Evolutionary conservation across 1,140 invertebrate genomes (phyloP).

Genomic region (Asbolus verrucosus): DNA sequence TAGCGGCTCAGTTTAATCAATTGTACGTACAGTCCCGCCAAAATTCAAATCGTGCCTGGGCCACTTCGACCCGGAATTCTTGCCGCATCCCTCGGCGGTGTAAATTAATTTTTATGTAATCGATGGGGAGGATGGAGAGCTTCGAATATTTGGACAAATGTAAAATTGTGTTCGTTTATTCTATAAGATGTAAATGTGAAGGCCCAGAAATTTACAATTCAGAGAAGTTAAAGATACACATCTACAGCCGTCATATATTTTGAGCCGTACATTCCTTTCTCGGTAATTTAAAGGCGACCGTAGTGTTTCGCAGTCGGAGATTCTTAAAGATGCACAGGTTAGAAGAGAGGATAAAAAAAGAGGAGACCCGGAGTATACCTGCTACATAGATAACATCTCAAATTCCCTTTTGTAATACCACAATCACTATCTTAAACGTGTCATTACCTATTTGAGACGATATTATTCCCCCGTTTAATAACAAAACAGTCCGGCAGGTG

Average conservation of each 20-base stretch:
- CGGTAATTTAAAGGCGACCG: constrained; percentile 53
- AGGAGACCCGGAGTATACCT: constrained; percentile 38
- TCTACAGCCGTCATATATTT: constrained; percentile 57
- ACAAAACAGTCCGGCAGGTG: constrained; percentile 33
- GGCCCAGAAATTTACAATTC: constrained; percentile 58
- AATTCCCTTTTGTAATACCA: constrained; percentile 46
- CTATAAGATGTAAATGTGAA: constrained; percentile 57
- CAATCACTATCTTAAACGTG: constrained; percentile 46
- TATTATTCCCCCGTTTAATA: constrained; percentile 44
- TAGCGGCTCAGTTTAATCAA: constrained; percentile 60
- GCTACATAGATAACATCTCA: constrained; percentile 35
- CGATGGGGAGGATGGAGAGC: not conserved
- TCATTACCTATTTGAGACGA: constrained; percentile 45
- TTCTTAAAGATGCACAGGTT: constrained; percentile 43
- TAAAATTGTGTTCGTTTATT: constrained; percentile 52
- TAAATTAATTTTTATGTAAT: not conserved
- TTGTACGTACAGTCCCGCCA: constrained; percentile 58
- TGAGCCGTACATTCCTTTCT: constrained; percentile 51
- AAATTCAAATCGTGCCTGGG: constrained; percentile 53
- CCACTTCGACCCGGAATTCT: not conserved
- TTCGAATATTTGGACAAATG: constrained; percentile 42
- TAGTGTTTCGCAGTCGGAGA: constrained; percentile 47
- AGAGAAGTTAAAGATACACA: constrained; percentile 59
- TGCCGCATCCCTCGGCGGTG: no score
- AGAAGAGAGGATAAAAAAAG: constrained; percentile 39